Base-by-base conservation (phyloP, 1,140 invertebrate species). In the Phenacoccus solenopsis region DNA sequence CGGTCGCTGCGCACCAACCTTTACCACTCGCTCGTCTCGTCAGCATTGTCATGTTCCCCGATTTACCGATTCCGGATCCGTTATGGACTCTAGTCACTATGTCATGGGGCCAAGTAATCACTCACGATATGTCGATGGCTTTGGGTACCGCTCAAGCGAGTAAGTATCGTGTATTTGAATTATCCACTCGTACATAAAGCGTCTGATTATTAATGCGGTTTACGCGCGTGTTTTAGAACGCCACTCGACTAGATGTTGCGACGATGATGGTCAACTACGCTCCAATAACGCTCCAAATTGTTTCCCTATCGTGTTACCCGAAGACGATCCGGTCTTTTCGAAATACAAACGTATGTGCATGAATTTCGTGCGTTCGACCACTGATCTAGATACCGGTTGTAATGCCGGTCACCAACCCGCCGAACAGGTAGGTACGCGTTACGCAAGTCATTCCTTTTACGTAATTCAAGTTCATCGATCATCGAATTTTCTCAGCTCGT, bases 71-170 rank as follows among this genome's bases (percentile, higher is more conserved):
- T 7, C 77, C 81, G 25, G 89, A 92, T 78, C 85, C 82, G 0
- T 78, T 85, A 61, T 90, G 85, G 80, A 89, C 87, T 1, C 78
- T 93, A 1, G 84, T 84, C n/a, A 83, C 89, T 21, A 92, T 93
- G 86, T 89, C 93, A 73, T 93, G 87, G 84, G 91, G 90, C 9
- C 91, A 94, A 78, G 88, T 94, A 68, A 87, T 94, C 25, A 90
- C 90, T 4, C 91, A 94, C 77, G 91, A 94, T 75, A 90, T 93
- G 87, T 88, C 86, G 61, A 81, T 90, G 78, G 85, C 87, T 56
- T 86, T 86, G 70, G 87, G 86, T 27, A 79, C 77, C 28, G 87
- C 88, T 35, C 72, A 73, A 72, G 70, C 70, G 24, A 73, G 72
- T 74, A 68, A 68, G 72, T 72, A 12, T 12, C 28, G n/a, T 59